phyloP scores from a whole-genome alignment of 2,888 invertebrate genomes.

The Rhopalosiphum nymphaeae region DNA sequence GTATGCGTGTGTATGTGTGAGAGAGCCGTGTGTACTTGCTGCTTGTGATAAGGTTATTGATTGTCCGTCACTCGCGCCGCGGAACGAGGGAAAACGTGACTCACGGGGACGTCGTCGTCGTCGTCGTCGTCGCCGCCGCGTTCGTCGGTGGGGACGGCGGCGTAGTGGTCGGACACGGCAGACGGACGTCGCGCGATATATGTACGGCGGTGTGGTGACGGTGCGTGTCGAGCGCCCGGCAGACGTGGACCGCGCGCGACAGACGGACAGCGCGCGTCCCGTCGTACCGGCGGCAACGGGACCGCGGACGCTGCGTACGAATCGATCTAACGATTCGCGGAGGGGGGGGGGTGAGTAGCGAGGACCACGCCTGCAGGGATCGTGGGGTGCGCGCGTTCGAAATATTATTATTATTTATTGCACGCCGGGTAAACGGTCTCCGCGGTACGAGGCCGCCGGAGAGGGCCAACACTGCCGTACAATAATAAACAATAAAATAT shows the following conservation, averaged over 20 bases:
- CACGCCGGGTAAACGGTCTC: neutral
- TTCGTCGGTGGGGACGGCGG: neutral
- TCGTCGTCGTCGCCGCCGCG: neutral
- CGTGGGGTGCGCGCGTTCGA: neutral
- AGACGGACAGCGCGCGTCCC: neutral
- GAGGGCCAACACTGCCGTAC: neutral
- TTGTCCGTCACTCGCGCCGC: slow-evolving; percentile 2
- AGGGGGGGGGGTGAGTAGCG: neutral
- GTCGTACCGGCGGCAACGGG: neutral
- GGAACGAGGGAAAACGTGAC: neutral
- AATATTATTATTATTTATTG: neutral
- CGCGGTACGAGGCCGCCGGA: neutral
- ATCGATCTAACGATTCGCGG: neutral
- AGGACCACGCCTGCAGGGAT: neutral
- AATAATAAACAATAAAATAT: neutral
- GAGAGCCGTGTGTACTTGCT: neutral
- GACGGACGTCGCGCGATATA: neutral
- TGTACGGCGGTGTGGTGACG: neutral
- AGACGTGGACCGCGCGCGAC: neutral
- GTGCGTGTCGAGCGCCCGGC: neutral
- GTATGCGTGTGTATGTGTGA: neutral
- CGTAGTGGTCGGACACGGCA: neutral
- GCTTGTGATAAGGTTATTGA: slow-evolving; percentile 1
- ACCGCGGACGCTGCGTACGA: neutral
- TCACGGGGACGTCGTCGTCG: neutral